phyloP scores from a whole-genome alignment of 1,140 invertebrate species.

The Manduca sexta region DNA sequence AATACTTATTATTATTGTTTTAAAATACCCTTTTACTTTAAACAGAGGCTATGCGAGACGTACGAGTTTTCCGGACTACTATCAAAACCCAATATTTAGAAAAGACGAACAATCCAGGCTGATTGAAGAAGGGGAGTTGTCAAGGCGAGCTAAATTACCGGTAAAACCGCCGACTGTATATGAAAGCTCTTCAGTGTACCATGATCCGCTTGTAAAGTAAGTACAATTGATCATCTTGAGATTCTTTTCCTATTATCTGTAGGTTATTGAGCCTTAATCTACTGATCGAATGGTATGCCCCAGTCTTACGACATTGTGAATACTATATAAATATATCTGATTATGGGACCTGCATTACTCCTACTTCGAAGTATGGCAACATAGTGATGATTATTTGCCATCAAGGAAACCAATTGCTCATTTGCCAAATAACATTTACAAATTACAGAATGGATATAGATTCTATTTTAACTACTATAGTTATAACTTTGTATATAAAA shows the following conservation, averaged over 20 bases:
- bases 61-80: constrained; percentile 73
- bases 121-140: constrained; percentile 71
- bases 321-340: too few relatives aligned
- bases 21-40: constrained; percentile 17
- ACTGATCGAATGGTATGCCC: too few relatives aligned
- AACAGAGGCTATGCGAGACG: constrained; percentile 38
- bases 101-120: constrained; percentile 75
- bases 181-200: constrained; percentile 79
- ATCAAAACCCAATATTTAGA: constrained; percentile 77
- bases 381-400: too few relatives aligned
- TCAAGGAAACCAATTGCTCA: too few relatives aligned
- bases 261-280: too few relatives aligned
- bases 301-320: too few relatives aligned
- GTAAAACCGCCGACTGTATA: constrained; percentile 78
- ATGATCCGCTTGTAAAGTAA: constrained; percentile 77
- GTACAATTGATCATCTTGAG: constrained; percentile 22
- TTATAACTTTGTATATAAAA: constrained; percentile 9
- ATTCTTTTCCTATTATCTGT: too few relatives aligned
- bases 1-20: too few relatives aligned
- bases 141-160: constrained; percentile 72
- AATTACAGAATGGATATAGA: too few relatives aligned
- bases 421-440: too few relatives aligned
- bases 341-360: too few relatives aligned
- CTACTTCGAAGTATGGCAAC: too few relatives aligned
- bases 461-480: neutral